Evolutionary conservation across 2,888 invertebrate genomes (phyloP).

Genomic region (Odontothrips loti): DNA sequence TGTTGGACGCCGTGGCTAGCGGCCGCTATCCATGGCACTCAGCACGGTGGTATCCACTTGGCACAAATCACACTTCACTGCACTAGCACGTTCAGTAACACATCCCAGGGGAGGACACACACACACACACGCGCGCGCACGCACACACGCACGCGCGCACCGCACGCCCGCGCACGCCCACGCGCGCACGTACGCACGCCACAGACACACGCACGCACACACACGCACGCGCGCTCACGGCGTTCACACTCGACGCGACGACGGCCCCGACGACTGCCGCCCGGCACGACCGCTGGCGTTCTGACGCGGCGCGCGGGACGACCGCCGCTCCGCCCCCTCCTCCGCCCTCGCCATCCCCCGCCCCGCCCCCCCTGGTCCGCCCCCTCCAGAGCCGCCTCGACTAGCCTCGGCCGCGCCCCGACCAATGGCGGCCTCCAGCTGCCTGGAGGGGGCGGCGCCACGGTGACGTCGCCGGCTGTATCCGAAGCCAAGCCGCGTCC

Average conservation of each 20-base stretch:
- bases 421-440: conserved; percentile 42
- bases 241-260: neutral
- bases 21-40: conserved; percentile 34
- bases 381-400: conserved; percentile 42
- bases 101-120: neutral
- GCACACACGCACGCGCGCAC: conserved; percentile 5
- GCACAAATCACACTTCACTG: conserved; percentile 24
- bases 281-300: conserved; percentile 29
- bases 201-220: conserved; percentile 15
- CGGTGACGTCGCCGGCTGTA: neutral
- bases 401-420: conserved; percentile 43
- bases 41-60: conserved; percentile 12
- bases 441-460: conserved; percentile 45
- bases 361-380: conserved; percentile 45
- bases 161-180: neutral
- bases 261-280: neutral
- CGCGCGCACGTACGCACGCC: neutral
- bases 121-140: neutral
- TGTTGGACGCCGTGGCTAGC: conserved; percentile 38
- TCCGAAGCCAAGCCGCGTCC: conserved; percentile 32
- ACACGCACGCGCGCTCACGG: neutral
- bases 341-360: conserved; percentile 31
- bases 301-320: conserved; percentile 13
- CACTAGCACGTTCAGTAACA: conserved; percentile 31
- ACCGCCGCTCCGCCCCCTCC: conserved; percentile 13